These are phyloP conservation scores for Oxytorus armatus DNA, from an alignment of 2,888 invertebrate species.

Conservation along the genomic window DNA sequence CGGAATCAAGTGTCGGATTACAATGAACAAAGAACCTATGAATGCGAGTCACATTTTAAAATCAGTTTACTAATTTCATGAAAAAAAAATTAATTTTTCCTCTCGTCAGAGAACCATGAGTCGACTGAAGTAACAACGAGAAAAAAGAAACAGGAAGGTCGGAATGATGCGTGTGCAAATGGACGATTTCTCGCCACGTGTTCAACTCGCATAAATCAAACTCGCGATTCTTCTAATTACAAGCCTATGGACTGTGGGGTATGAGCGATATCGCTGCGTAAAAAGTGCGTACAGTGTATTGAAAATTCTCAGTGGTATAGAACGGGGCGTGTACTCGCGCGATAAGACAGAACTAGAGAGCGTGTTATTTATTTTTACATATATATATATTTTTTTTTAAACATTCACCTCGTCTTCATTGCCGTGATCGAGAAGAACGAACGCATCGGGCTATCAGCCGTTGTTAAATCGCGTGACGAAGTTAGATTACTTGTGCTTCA, in stretches of 20 bases:
- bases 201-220: conserved; percentile 79
- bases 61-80: conserved; percentile 10
- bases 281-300: conserved; percentile 76
- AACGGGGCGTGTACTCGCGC: conserved; percentile 47
- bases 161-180: conserved; percentile 67
- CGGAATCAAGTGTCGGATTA: conserved; percentile 4
- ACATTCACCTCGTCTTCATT: conserved; percentile 14
- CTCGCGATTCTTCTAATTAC: conserved; percentile 81
- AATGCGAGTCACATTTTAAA: conserved; percentile 17
- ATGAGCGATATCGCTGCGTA: conserved; percentile 74
- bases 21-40: not conserved
- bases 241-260: no score
- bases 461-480: conserved; percentile 53
- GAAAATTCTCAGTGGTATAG: conserved; percentile 59
- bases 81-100: conserved; percentile 32
- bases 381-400: conserved; percentile 45
- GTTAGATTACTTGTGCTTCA: conserved; percentile 31
- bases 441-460: conserved; percentile 14
- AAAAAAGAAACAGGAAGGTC: conserved; percentile 36
- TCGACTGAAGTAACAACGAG: conserved; percentile 18
- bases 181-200: conserved; percentile 77
- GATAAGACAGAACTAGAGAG: conserved; percentile 51
- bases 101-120: conserved; percentile 3
- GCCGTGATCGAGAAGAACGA: conserved; percentile 25
- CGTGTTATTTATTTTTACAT: conserved; percentile 35